phyloP scores from a whole-genome alignment of 2,113 vertebrate genomes.

The Alosa alosa region DNA sequence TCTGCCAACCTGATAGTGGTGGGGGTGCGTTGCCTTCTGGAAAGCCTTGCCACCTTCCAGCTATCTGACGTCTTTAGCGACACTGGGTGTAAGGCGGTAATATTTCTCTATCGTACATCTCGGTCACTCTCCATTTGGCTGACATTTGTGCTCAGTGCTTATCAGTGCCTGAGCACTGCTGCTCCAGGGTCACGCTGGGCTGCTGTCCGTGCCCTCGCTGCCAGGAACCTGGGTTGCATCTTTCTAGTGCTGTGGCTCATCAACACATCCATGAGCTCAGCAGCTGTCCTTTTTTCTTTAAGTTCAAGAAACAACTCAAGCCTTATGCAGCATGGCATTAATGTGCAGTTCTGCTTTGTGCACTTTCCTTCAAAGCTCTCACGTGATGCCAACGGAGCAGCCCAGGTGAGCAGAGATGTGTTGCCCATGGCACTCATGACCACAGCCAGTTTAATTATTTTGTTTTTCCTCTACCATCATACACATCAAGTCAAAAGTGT shows the following conservation, averaged over 20 bases:
- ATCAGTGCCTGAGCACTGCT: slow-evolving; percentile 69
- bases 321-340: slow-evolving; percentile 51
- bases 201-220: slow-evolving; percentile 38
- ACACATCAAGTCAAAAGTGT: slow-evolving; percentile 60
- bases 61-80: slow-evolving; percentile 61
- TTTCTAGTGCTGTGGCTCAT: slow-evolving; percentile 67
- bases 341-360: slow-evolving; percentile 65
- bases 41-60: slow-evolving; percentile 65
- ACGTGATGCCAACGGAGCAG: slow-evolving; percentile 58
- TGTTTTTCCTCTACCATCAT: slow-evolving; percentile 70
- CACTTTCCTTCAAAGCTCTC: slow-evolving; percentile 60
- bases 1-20: slow-evolving; percentile 69
- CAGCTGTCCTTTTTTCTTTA: slow-evolving; percentile 58
- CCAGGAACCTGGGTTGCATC: slow-evolving; percentile 51
- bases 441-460: slow-evolving; percentile 64
- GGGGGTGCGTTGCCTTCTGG: slow-evolving; percentile 63
- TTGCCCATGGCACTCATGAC: slow-evolving; percentile 73
- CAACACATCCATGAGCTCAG: slow-evolving; percentile 59
- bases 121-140: slow-evolving; percentile 74
- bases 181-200: slow-evolving; percentile 66
- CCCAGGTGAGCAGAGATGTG: slow-evolving; percentile 66
- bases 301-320: slow-evolving; percentile 47
- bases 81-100: slow-evolving; percentile 64
- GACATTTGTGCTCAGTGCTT: slow-evolving; percentile 70
- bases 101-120: slow-evolving; percentile 68